Evolutionary conservation across 2,888 invertebrate species (phyloP).

Genomic region (Drosophila longiperda): DNA sequence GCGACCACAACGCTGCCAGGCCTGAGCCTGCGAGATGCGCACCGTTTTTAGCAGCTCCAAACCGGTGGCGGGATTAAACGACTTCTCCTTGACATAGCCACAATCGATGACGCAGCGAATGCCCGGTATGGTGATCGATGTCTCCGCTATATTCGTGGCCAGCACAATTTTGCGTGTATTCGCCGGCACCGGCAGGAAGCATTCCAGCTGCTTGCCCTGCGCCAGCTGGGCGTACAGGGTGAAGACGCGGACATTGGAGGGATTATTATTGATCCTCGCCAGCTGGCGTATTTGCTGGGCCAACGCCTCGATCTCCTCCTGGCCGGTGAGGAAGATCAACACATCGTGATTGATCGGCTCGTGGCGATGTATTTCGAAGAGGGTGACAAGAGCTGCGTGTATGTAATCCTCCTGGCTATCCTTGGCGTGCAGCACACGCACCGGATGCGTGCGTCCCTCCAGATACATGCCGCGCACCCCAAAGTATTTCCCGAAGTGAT

Average conservation of each 20-base stretch:
- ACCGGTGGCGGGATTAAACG: constrained; percentile 92
- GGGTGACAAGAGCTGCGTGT: constrained; percentile 92
- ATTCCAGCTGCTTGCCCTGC: constrained; percentile 93
- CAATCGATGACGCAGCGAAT: constrained; percentile 96
- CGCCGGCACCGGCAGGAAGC: constrained; percentile 90
- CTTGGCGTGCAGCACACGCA: constrained; percentile 90
- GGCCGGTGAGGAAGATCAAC: constrained; percentile 96
- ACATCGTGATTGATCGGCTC: constrained; percentile 94
- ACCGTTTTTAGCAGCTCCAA: constrained; percentile 93
- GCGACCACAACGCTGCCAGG: constrained; percentile 96
- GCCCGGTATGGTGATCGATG: constrained; percentile 97
- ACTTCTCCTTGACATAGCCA: constrained; percentile 95
- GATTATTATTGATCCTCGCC: constrained; percentile 86
- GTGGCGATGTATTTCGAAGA: constrained; percentile 94
- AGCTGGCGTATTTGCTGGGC: constrained; percentile 90
- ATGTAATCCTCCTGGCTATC: constrained; percentile 93
- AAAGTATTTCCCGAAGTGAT: constrained; percentile 96
- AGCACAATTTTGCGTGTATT: constrained; percentile 95
- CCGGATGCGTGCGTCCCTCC: constrained; percentile 94
- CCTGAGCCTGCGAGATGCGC: constrained; percentile 95
- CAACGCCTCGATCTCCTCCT: constrained; percentile 97
- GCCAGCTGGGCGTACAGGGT: constrained; percentile 97
- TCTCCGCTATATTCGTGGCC: constrained; percentile 99
- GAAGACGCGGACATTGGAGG: constrained; percentile 90
- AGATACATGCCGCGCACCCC: constrained; percentile 94